Percentiles rank a stretch among this genome's conserved stretches.
Evolutionary conservation across 2,113 vertebrate species (phyloP).

Genomic region (Salvator merianae): DNA sequence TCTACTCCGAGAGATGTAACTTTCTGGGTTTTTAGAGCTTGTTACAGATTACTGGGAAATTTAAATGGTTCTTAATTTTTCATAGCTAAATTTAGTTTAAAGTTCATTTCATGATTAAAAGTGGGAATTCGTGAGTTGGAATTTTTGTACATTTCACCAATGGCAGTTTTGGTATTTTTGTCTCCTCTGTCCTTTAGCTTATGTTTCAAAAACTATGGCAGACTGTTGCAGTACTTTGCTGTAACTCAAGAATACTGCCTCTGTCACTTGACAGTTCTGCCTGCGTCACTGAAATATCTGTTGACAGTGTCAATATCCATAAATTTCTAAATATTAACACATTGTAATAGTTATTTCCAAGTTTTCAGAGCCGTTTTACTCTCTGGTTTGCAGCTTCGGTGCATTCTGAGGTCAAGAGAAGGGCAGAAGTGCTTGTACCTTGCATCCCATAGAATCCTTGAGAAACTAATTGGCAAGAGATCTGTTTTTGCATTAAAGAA

Average conservation of each 20-base stretch:
- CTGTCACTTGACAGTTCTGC: slow-evolving; percentile 54
- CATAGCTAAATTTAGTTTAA: background rate
- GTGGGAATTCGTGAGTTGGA: slow-evolving; percentile 8
- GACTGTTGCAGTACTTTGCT: slow-evolving; percentile 53
- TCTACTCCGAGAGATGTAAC: background rate
- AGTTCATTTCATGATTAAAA: background rate
- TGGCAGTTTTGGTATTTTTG: slow-evolving; percentile 29
- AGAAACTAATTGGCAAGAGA: background rate
- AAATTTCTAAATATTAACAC: slow-evolving; percentile 40
- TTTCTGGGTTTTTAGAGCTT: background rate
- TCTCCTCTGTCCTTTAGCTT: slow-evolving; percentile 58
- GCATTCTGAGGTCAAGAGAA: background rate
- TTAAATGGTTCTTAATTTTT: background rate
- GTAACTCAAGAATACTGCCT: slow-evolving; percentile 62
- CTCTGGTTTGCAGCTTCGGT: background rate
- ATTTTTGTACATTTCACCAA: slow-evolving; percentile 2
- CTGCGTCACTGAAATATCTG: slow-evolving; percentile 50
- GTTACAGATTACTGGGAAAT: background rate
- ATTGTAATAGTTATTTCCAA: background rate
- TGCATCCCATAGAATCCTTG: background rate
- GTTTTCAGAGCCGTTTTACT: background rate
- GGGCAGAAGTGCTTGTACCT: background rate
- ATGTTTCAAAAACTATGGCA: slow-evolving; percentile 57
- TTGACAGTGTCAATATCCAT: slow-evolving; percentile 41
- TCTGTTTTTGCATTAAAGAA: background rate